Percentiles rank a stretch among this genome's conserved stretches.
These are phyloP conservation scores for Brachystomella parvula DNA, from an alignment of 1,140 invertebrate species.

Conservation along the genomic window DNA sequence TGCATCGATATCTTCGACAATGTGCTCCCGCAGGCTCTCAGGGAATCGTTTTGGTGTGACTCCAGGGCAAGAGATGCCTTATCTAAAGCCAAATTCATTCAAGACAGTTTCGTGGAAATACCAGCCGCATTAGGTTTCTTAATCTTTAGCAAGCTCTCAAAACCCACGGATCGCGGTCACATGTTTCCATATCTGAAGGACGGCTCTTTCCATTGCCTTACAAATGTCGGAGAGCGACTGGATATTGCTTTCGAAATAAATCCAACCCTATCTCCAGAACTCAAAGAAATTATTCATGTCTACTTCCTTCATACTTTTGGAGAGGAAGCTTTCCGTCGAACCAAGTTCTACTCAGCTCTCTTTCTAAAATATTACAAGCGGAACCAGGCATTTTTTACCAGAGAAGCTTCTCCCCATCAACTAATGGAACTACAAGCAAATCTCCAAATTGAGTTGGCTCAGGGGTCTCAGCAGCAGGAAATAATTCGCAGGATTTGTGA, in stretches of 20 bases:
- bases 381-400: not conserved
- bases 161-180: not conserved
- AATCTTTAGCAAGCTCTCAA: not conserved
- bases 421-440: constrained; percentile 3
- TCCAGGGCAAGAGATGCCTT: constrained; percentile 7
- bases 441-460: not conserved
- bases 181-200: not conserved
- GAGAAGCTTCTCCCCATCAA: not conserved
- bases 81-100: constrained; percentile 5
- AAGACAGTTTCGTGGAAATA: constrained; percentile 1
- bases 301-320: not conserved
- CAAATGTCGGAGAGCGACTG: not conserved
- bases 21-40: constrained; percentile 12
- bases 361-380: not conserved
- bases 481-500: not conserved
- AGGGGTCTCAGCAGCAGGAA: not conserved
- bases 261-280: not conserved
- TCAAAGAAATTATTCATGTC: not conserved
- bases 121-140: not conserved
- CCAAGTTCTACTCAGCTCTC: not conserved
- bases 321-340: not conserved
- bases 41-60: constrained; percentile 10
- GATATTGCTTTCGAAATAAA: constrained; percentile 5
- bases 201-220: not conserved
- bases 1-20: constrained; percentile 9